Base-by-base conservation (phyloP, 2,113 vertebrate genomes). In the Chauna torquata region DNA sequence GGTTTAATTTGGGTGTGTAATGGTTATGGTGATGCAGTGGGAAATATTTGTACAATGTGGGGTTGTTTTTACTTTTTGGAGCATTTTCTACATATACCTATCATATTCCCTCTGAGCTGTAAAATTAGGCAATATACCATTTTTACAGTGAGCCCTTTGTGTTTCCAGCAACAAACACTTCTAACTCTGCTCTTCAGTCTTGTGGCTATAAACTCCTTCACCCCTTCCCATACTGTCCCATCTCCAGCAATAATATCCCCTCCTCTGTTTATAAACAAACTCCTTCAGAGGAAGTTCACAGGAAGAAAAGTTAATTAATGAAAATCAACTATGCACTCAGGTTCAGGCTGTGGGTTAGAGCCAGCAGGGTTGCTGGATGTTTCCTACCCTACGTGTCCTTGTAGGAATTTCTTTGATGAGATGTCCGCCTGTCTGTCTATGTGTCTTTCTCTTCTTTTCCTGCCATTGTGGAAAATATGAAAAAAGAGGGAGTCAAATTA, bases 261-360 rank as follows among this genome's bases (percentile, higher is more conserved):
- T 95, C 65, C 72, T 96, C 92, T 98, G 95, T 98, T 98, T 98
- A 97, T 97, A 98, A 98, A 98, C 96, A 98, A 96, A 77, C 68
- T 81, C 93, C 96, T 78, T 65, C 61, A 64, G 86, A 96, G 94
- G 93, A 92, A 88, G 94, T 90, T 95, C 68, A 92, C 75, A 69
- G 96, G 86, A 95, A 97, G 81, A 93, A 80, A 86, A 88, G 86
- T 92, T 82, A 90, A 84, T 97, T 97, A 82, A 96, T 92, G 90
- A 92, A 93, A 93, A 91, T 92, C 62, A 87, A 91, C 76, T 86
- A 19, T 11, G 61, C n/a, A 5, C 44, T 74, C 74, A 28, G 49
- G 80, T 65, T 66, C 6, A 11, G 57, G 66, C 88, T 75, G 62
- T 42, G 58, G 54, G 93, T 13, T 69, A 45, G 76, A 93, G 89